Evolutionary conservation across 2,888 invertebrate genomes (phyloP).

Genomic region (Empis livida): DNA sequence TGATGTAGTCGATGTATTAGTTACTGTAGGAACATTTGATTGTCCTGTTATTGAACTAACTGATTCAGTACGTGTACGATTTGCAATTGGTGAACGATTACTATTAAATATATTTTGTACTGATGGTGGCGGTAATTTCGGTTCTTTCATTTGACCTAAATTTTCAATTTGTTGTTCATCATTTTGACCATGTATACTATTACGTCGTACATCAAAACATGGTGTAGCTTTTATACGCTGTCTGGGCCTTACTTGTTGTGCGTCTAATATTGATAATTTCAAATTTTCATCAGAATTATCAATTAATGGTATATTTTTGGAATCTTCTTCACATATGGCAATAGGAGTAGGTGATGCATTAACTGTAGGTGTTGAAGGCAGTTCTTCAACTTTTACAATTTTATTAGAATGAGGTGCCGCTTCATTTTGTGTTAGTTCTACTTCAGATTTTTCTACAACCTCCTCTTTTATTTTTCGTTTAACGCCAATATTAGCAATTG

Average conservation of each 20-base stretch:
- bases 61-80: slow-evolving; percentile 4
- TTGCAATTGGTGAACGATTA: slow-evolving; percentile 7
- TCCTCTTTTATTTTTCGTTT: slow-evolving; percentile 15
- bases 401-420: background rate
- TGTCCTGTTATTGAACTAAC: background rate
- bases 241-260: slow-evolving; percentile 49
- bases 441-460: too few relatives aligned
- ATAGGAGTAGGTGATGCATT: background rate
- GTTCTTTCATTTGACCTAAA: too few relatives aligned
- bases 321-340: background rate
- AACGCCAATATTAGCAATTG: slow-evolving; percentile 41
- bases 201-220: slow-evolving; percentile 49
- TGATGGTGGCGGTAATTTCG: background rate
- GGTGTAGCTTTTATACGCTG: slow-evolving; percentile 56
- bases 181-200: slow-evolving; percentile 43
- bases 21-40: background rate
- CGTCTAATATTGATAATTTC: slow-evolving; percentile 16
- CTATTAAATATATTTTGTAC: slow-evolving; percentile 14
- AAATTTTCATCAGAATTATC: background rate
- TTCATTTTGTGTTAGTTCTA: background rate
- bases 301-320: background rate
- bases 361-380: background rate
- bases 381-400: background rate
- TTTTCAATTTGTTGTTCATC: background rate
- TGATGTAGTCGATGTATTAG: background rate